Conservation (phyloP, 2,888 invertebrate genomes). For the Achlya flavicornis region DNA sequence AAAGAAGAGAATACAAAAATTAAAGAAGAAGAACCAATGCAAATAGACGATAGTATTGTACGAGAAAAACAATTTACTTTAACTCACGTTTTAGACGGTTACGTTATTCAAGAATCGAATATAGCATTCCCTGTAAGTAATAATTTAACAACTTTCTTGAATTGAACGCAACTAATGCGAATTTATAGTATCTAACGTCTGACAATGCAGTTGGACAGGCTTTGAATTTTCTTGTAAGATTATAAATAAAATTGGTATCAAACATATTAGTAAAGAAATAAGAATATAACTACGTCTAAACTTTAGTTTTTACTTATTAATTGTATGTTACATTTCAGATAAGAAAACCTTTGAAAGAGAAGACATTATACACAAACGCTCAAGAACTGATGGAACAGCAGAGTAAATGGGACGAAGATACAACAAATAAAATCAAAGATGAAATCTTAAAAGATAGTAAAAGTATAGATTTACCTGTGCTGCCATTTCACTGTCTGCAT, state of each 20-base stretch:
- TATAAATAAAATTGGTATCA: no score
- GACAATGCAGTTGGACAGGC: no score
- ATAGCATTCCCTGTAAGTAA: constrained; percentile 74
- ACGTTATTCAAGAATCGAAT: constrained; percentile 77
- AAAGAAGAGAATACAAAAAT: constrained; percentile 26
- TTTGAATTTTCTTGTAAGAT: no score
- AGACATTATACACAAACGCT: constrained; percentile 36
- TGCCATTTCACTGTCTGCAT: constrained; percentile 43
- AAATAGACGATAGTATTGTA: constrained; percentile 29
- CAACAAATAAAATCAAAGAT: constrained; percentile 27
- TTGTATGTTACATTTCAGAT: constrained; percentile 47
- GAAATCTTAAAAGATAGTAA: constrained; percentile 33
- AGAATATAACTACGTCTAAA: no score
- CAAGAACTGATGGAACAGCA: constrained; percentile 32
- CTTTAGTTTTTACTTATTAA: background rate
- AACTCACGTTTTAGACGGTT: constrained; percentile 75
- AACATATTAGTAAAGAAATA: no score
- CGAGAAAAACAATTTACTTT: constrained; percentile 52
- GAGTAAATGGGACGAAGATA: constrained; percentile 21
- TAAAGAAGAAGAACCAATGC: constrained; percentile 23
- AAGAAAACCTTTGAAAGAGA: constrained; percentile 63
- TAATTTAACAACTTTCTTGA: background rate
- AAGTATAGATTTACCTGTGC: constrained; percentile 32
- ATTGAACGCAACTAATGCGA: background rate
- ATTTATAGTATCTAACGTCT: background rate